Evolutionary conservation across 2,113 vertebrate genomes (phyloP).

Genomic region (Ia io): DNA sequence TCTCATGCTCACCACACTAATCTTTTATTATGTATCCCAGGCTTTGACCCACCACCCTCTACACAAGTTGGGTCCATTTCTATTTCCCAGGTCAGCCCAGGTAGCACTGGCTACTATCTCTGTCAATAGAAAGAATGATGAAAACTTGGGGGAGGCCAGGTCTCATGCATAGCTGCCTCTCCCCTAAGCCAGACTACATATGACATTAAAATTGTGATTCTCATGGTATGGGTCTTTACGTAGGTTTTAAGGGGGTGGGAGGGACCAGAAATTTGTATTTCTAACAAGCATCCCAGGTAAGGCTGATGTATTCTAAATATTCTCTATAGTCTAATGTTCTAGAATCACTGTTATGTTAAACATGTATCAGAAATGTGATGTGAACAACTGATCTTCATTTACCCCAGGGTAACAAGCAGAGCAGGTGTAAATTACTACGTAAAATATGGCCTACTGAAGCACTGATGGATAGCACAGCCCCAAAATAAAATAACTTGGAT

Average conservation of each 20-base stretch:
- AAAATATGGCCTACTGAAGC: background rate
- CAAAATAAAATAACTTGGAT: background rate
- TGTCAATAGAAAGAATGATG: background rate
- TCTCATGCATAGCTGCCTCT: background rate
- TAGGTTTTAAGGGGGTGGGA: background rate
- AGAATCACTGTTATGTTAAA: background rate
- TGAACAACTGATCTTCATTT: too few species aligned
- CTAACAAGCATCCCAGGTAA: background rate
- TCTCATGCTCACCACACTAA: background rate
- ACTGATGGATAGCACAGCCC: background rate
- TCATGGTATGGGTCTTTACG: background rate
- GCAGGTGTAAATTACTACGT: background rate
- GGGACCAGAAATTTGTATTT: background rate
- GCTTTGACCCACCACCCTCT: background rate
- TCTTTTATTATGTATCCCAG: background rate
- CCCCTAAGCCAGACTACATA: background rate
- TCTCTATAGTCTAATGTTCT: background rate
- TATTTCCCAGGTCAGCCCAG: background rate
- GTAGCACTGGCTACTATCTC: background rate
- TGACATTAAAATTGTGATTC: background rate
- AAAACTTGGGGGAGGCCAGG: background rate
- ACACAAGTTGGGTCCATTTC: background rate
- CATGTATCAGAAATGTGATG: background rate
- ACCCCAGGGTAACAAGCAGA: too few species aligned
- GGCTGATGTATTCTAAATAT: background rate